phyloP scores from a whole-genome alignment of 2,888 invertebrate species.

The Latrodectus elegans region DNA sequence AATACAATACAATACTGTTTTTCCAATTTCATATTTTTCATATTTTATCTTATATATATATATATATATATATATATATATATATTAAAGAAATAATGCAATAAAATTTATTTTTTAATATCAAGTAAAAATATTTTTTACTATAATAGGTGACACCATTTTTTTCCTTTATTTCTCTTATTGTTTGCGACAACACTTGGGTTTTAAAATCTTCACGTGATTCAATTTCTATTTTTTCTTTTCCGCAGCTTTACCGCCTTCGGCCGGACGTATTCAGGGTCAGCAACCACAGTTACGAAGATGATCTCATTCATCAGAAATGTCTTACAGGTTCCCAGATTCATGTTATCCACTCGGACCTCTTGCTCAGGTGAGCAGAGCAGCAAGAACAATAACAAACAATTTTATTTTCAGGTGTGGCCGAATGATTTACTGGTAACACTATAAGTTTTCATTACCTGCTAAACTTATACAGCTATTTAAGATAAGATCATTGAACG shows the following conservation, averaged over 20 bases:
- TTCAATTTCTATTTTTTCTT: too few species aligned
- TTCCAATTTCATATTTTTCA: too few species aligned
- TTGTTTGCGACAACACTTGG: too few species aligned
- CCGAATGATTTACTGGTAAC: slow-evolving; percentile 47
- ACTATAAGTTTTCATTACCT: slow-evolving; percentile 20
- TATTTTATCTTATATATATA: too few species aligned
- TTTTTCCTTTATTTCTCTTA: too few species aligned
- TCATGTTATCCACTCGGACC: slow-evolving; percentile 15
- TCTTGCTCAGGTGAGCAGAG: background rate
- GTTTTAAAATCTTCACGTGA: too few species aligned
- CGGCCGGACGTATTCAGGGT: slow-evolving; percentile 21
- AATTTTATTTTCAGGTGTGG: slow-evolving; percentile 36
- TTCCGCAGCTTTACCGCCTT: slow-evolving; percentile 15
- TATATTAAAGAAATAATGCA: too few species aligned
- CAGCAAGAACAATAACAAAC: background rate
- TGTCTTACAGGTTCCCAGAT: slow-evolving; percentile 13
- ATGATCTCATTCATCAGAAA: slow-evolving; percentile 27
- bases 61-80: too few species aligned
- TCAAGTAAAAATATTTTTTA: too few species aligned
- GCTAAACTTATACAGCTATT: slow-evolving; percentile 50
- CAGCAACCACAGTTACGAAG: slow-evolving; percentile 14
- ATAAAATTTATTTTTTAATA: too few species aligned
- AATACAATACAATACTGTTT: too few species aligned
- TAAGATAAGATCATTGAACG: slow-evolving; percentile 46
- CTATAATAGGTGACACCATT: too few species aligned